Evolutionary conservation across 1,140 invertebrate genomes (phyloP).

Genomic region (Brachionus asplanchnoidis): DNA sequence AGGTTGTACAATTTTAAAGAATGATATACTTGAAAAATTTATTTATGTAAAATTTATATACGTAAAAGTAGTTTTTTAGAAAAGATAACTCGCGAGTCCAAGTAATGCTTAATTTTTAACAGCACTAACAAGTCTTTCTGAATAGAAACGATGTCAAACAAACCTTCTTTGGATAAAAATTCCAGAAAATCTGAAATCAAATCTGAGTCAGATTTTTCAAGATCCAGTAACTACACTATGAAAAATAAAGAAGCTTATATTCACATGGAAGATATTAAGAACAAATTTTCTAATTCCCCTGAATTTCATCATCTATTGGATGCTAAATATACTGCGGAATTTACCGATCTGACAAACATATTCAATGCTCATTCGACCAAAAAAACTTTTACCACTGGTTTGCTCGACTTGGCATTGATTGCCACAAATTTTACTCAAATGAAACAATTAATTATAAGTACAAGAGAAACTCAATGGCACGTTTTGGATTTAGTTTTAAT

Average conservation of each 20-base stretch:
- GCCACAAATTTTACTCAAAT: constrained; percentile 42
- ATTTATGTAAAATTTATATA: neutral
- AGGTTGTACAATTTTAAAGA: neutral
- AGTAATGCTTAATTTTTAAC: neutral
- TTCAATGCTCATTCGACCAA: constrained; percentile 27
- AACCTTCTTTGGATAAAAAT: neutral
- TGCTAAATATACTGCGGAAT: neutral
- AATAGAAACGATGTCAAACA: neutral
- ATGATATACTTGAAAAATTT: neutral
- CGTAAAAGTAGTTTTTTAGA: neutral
- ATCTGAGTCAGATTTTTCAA: neutral
- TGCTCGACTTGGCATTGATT: constrained; percentile 36
- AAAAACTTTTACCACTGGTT: constrained; percentile 37
- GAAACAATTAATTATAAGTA: constrained; percentile 20
- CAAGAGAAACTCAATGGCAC: neutral
- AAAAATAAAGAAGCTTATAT: constrained; percentile 30
- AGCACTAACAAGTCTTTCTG: neutral
- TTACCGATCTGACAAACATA: neutral
- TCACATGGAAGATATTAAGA: neutral
- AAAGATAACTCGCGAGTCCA: neutral
- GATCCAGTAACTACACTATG: neutral
- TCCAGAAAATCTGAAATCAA: constrained; percentile 4
- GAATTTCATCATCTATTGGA: constrained; percentile 5
- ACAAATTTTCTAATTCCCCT: neutral
- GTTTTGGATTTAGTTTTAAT: constrained; percentile 26